Base-by-base conservation (phyloP, 2,888 invertebrate genomes). In the Nomada fabriciana region DNA sequence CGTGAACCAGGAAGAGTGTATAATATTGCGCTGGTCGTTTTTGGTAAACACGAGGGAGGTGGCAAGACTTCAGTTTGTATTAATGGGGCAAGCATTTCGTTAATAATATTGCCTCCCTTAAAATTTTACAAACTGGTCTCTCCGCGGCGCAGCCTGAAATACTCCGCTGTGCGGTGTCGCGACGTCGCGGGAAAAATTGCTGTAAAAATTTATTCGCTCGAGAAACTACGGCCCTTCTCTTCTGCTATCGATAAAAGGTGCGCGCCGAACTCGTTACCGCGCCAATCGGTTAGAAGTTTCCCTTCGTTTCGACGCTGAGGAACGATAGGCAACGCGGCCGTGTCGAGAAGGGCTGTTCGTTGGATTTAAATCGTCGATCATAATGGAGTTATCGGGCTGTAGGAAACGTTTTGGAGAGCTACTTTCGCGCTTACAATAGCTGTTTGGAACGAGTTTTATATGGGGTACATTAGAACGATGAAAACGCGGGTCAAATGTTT, bases 121-220 rank as follows among this genome's bases (percentile, higher is more conserved):
- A 36, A 36, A 7, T 36, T 7, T 36, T 7, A 5, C 5, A 36
- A 36, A 36, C 9, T 9, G 36, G 7, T 7, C 36, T 36, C 7
- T 7, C 36, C 36, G 36, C 36, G 7, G 36, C 0, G 5, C 7
- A 36, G 1, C 36, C 36, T 7, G 7, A 36, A 36, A 0, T 36
- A 7, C 1, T 7, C 36, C 36, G 7, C 36, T 1, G 36, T 7
- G 36, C 5, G 36, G 1, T 1, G 36, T 36, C 36, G 7, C 36
- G 36, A 36, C 36, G 36, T 36, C 36, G 74, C 63, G 25, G 70
- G 60, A 65, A 64, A 74, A 78, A 84, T 84, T 55, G 78, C 29
- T 25, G 55, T 0, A 36, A 18, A 60, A 70, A 53, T 74, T 64
- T 61, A 65, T 36, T 50, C 65, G 60, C 70, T 55, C 20, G 47